Conservation (phyloP, 2,888 invertebrate genomes). For the Micropterix aruncella region DNA sequence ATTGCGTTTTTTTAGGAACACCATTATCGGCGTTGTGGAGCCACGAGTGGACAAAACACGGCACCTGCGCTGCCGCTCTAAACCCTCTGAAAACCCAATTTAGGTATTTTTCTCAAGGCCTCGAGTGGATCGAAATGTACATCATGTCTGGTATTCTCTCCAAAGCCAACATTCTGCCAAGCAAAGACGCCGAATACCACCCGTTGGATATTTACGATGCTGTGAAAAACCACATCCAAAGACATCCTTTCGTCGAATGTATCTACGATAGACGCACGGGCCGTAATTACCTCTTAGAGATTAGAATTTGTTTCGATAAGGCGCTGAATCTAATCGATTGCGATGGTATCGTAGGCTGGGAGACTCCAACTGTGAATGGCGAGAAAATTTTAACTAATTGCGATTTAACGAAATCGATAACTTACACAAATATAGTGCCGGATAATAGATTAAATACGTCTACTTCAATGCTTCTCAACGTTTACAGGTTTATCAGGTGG, state of each 20-base stretch:
- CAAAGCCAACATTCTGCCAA: slow-evolving; percentile 41
- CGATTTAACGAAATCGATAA: slow-evolving; percentile 28
- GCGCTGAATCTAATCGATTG: slow-evolving; percentile 48
- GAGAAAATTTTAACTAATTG: slow-evolving; percentile 23
- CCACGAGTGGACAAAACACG: slow-evolving; percentile 76
- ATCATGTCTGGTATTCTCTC: slow-evolving; percentile 45
- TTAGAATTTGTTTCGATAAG: slow-evolving; percentile 63
- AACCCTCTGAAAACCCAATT: slow-evolving; percentile 41
- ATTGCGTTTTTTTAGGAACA: slow-evolving; percentile 19
- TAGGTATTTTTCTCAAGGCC: slow-evolving; percentile 54
- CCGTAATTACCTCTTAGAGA: slow-evolving; percentile 48
- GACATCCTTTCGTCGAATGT: slow-evolving; percentile 50
- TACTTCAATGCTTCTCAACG: slow-evolving; percentile 19
- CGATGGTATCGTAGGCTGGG: slow-evolving; percentile 32
- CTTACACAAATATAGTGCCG: slow-evolving; percentile 37
- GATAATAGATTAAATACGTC: slow-evolving; percentile 8
- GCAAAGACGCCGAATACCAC: slow-evolving; percentile 24
- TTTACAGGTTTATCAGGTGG: slow-evolving; percentile 33
- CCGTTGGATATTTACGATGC: slow-evolving; percentile 34
- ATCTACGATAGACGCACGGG: slow-evolving; percentile 40
- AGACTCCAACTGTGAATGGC: slow-evolving; percentile 10
- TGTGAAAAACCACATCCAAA: slow-evolving; percentile 36
- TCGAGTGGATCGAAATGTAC: slow-evolving; percentile 44
- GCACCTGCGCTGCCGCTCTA: slow-evolving; percentile 56
- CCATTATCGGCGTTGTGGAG: slow-evolving; percentile 48